phyloP scores from a whole-genome alignment of 2,113 vertebrate genomes.

The Eurystomus gularis region DNA sequence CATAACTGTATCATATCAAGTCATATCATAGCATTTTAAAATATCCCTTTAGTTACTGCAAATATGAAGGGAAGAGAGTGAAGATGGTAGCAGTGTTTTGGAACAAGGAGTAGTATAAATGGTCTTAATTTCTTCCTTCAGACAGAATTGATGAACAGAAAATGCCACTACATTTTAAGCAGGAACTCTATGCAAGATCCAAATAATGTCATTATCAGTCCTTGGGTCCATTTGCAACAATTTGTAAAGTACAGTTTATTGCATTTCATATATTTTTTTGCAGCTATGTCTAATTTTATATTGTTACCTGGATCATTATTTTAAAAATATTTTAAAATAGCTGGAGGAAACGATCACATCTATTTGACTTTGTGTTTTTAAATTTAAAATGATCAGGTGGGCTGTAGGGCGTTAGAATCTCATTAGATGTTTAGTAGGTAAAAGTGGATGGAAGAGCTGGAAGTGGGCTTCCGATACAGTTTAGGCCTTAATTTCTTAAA shows the following conservation, averaged over 20 bases:
- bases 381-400: not conserved
- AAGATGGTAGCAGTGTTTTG: not conserved
- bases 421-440: not conserved
- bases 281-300: not conserved
- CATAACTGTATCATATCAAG: not conserved
- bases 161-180: not conserved
- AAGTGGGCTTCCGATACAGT: not conserved
- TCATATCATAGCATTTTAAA: not conserved
- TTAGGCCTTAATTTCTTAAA: not conserved
- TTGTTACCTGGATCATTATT: not conserved
- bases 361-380: not conserved
- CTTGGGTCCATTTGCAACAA: not conserved
- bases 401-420: not conserved
- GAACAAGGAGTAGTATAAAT: not conserved
- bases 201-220: not conserved
- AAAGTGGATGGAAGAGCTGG: not conserved
- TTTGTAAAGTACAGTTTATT: not conserved
- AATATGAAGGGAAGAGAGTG: not conserved
- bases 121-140: not conserved
- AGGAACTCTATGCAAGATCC: not conserved
- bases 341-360: not conserved
- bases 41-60: not conserved
- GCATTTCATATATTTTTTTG: not conserved
- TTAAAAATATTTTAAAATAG: not conserved
- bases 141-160: not conserved